Base-by-base conservation (phyloP, 2,888 invertebrate genomes). In the Caenorhabditis zanzibari region DNA sequence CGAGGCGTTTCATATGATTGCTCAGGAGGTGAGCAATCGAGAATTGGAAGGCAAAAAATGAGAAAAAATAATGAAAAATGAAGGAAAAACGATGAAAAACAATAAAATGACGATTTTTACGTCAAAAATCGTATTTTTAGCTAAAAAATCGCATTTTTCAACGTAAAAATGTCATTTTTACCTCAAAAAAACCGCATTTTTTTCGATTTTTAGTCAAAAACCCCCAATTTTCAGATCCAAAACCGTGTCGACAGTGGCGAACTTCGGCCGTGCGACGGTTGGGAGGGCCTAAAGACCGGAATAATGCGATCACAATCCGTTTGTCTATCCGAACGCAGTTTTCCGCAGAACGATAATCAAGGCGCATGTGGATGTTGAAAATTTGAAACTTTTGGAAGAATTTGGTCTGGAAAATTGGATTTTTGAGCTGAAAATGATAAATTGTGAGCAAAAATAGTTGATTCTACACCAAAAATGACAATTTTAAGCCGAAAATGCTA, bases 201-300 rank as follows among this genome's bases (percentile, higher is more conserved):
- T n/a, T n/a, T n/a, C n/a, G n/a, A n/a, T n/a, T n/a, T n/a, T n/a
- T n/a, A n/a, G n/a, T n/a, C 2, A 58, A 58, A 32, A 47, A 47
- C 10, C 7, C 6, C 82, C 32, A 32, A 32, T n/a, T 84, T 86
- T 32, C 87, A 91, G 84, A 86, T 91, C 14, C 83, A 91, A 72
- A 80, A 86, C 16, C 87, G 89, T 19, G 75, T 91, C 14, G 86
- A 91, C 52, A 84, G 75, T 10, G 90, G 91, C 5, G 73, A 80
- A 49, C 64, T 85, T 22, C 84, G 86, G 14, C 85, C 90, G 9
- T 76, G 81, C 35, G 92, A 92, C 56, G 91, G 90, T 19, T 92
- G 92, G 92, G 92, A 92, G 61, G 92, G 92, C 9, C 86, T 91
- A 9, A 90, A 89, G 77, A 75, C 76, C 5, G 90, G 88, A 9